Conservation (phyloP, 2,113 vertebrate species). For the Gobiocypris rarus region DNA sequence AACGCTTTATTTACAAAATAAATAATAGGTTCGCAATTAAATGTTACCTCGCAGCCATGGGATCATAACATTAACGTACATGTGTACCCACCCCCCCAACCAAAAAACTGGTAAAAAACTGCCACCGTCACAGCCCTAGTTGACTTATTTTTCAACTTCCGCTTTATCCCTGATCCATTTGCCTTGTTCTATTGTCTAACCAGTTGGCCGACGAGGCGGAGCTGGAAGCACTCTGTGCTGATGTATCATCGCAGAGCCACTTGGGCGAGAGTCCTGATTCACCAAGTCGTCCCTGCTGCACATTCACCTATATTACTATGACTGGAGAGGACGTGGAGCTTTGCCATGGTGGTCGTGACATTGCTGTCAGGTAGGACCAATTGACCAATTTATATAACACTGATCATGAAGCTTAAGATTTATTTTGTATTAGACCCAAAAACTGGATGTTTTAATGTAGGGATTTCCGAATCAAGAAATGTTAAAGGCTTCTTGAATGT, state of each 20-base stretch:
- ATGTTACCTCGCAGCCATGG: too few relatives aligned
- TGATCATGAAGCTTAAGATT: background rate
- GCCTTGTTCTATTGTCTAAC: background rate
- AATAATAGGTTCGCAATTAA: too few relatives aligned
- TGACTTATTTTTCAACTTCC: background rate
- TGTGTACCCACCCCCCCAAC: too few relatives aligned
- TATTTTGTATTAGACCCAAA: background rate
- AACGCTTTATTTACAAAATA: too few relatives aligned
- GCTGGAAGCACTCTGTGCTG: constrained; percentile 90
- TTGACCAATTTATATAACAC: background rate
- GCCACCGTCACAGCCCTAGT: too few relatives aligned
- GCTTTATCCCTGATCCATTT: background rate
- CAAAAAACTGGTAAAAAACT: too few relatives aligned
- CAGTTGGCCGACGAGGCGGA: constrained; percentile 90
- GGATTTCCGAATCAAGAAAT: background rate
- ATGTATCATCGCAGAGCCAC: constrained; percentile 92
- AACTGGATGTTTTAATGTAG: background rate
- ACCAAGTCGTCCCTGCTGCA: constrained; percentile 90
- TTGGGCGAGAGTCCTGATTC: constrained; percentile 91
- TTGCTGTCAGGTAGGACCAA: constrained; percentile 83
- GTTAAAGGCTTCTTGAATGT: background rate
- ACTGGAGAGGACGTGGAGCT: constrained; percentile 94
- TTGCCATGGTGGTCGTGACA: constrained; percentile 85
- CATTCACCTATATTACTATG: constrained; percentile 93
- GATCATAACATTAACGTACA: too few relatives aligned